Evolutionary conservation across 2,113 vertebrate species (phyloP), one percentile per base, ranked within the genome.

Genomic region (Actinemys pallida): DNA sequence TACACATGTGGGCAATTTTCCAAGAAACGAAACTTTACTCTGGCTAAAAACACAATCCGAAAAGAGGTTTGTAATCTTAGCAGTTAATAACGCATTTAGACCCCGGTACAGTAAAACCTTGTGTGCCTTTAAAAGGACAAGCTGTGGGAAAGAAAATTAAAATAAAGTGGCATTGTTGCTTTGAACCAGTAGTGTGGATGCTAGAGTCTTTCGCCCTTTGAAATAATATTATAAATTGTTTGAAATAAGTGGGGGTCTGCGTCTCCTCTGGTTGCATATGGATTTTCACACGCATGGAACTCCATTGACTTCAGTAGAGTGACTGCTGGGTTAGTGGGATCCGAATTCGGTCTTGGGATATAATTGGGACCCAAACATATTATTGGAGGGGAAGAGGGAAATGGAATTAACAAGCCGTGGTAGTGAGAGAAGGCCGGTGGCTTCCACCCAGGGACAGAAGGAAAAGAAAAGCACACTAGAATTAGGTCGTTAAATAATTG

Each of bases 1-100:
- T 95, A 88, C 94, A 96, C 96, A 96, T 96, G 95, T 96, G 91
- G 94, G 94, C 92, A 93, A 56, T 84, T 83, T 88, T 96, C 95
- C 95, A 96, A 89, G 93, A 80, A 39, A 88, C 75, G 5, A 93
- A 94, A 96, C 83, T 91, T 16, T 52, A 87, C 50, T 29, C 88
- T 57, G 89, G 57, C 81, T 95, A 20, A 39, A 96, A 81, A 2
- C 72, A 80, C 79, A 20, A 1, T 92, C 95, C 91, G 78, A 92
- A 96, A 86, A 11, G 88, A 93, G 88, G 92, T 95, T 96, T 96
- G 94, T 90, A 79, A 93, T 52, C 91, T 45, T 95, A 81, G 92
- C 93, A 75, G 91, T 93, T 94, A 84, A 84, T 91, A 88, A 96
- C 93, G 90, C 83, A 42, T 49, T 93, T 19, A 2, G 59, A 1